Conservation (phyloP, 2,113 vertebrate genomes). For the Arenaria interpres region DNA sequence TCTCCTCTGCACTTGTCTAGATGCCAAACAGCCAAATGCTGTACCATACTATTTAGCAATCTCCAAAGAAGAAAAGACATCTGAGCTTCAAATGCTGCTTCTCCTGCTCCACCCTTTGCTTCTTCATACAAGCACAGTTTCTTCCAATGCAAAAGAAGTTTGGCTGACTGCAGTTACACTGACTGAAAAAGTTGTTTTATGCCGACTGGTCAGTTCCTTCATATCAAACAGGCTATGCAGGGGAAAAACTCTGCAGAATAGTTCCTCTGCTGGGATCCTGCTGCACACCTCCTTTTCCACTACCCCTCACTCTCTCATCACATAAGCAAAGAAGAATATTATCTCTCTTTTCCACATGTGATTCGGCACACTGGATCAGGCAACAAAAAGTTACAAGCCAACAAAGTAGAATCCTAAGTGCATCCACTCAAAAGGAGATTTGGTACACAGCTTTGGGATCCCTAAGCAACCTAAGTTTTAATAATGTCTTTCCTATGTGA, state of each 20-base stretch:
- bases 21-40: not conserved
- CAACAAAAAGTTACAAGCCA: not conserved
- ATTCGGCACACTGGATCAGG: not conserved
- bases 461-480: not conserved
- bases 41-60: not conserved
- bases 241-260: not conserved
- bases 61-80: not conserved
- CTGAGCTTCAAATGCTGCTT: not conserved
- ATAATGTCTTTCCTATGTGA: not conserved
- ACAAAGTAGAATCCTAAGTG: not conserved
- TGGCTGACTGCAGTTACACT: not conserved
- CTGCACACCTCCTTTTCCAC: not conserved
- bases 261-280: not conserved
- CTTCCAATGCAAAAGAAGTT: not conserved
- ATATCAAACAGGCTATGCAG: fast-evolving
- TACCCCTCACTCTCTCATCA: not conserved
- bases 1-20: not conserved
- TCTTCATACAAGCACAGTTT: not conserved
- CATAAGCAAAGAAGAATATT: not conserved
- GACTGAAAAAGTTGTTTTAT: not conserved
- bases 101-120: not conserved
- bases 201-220: not conserved
- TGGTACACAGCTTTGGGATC: not conserved
- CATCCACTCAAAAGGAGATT: not conserved
- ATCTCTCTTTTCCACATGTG: not conserved